Evolutionary conservation across 2,888 invertebrate genomes (phyloP), one percentile per base, ranked within the genome.

Genomic region (Rhingia rostrata): DNA sequence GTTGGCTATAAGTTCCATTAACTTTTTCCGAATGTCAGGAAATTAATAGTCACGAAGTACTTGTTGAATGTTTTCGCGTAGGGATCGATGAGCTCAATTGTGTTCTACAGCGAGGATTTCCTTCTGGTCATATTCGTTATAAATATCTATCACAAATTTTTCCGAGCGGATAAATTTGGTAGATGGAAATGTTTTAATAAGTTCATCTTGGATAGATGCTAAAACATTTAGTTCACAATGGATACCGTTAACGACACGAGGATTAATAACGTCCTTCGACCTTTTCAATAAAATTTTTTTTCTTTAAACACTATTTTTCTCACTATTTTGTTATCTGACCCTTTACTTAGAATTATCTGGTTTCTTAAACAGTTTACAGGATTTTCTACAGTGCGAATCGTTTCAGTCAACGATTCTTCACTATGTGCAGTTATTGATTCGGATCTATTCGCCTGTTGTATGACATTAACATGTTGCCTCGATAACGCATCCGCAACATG

Each of bases 81-180:
- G 14, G 12, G 49, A 49, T 49, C 49, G 49, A 49, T 14, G 49
- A 12, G 4, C 30, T 49, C 49, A 22, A 49, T 49, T 49, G 9
- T 49, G 12, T 14, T 49, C 49, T 14, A 49, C 14, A 6, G 14
- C 49, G 14, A 49, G 49, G 22, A 49, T 49, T 14, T 49, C 49
- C 30, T 12, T 14, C 22, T 49, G 49, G 49, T 49, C 14, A 49
- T 3, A 6, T 49, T 49, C 49, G 9, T 49, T 14, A 49, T 6
- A 49, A 49, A 49, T 49, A 14, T 49, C 22, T 49, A 49, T 14
- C 22, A 49, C 49, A 49, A 49, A 49, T 49, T 49, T 49, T 49
- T 49, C 49, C 49, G 49, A 14, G 30, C 14, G 49, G 7, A 49
- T 6, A 14, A 49, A 49, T 14, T 49, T 49, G 12, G 49, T 14